Evolutionary conservation across 2,888 invertebrate species (phyloP).

Genomic region (Rambutsinella grinnellia): DNA sequence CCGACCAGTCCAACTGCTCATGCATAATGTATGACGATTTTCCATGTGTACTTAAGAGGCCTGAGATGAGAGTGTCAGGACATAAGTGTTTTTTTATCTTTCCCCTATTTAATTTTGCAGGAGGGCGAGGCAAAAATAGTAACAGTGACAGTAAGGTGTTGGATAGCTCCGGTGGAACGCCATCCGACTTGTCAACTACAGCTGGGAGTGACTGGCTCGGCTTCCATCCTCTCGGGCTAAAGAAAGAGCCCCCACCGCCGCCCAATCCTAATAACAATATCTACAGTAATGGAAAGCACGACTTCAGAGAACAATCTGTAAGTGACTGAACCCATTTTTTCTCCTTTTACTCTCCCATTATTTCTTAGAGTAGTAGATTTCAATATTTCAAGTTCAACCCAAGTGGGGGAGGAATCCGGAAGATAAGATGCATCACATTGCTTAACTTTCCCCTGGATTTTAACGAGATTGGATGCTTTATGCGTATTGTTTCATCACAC

Average conservation of each 20-base stretch:
- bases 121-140: constrained; percentile 32
- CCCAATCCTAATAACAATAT: constrained; percentile 61
- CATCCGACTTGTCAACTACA: constrained; percentile 26
- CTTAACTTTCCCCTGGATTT: neutral
- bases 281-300: constrained; percentile 65
- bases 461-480: too few species aligned
- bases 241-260: constrained; percentile 64
- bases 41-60: constrained; percentile 34
- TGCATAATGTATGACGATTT: constrained; percentile 59
- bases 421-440: too few species aligned
- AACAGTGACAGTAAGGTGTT: constrained; percentile 15
- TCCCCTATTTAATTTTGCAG: constrained; percentile 16
- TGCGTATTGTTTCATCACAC: too few species aligned
- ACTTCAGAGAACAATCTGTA: constrained; percentile 66
- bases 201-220: constrained; percentile 77
- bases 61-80: too few species aligned
- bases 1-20: constrained; percentile 40
- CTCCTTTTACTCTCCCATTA: too few species aligned
- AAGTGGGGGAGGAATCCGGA: too few species aligned
- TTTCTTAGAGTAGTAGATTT: too few species aligned
- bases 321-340: too few species aligned
- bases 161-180: constrained; percentile 15
- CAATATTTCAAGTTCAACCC: too few species aligned
- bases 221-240: constrained; percentile 76
- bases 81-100: constrained; percentile 8